phyloP scores from a whole-genome alignment of 2,797 vertebrate genomes.

The Neostethus bicornis region DNA sequence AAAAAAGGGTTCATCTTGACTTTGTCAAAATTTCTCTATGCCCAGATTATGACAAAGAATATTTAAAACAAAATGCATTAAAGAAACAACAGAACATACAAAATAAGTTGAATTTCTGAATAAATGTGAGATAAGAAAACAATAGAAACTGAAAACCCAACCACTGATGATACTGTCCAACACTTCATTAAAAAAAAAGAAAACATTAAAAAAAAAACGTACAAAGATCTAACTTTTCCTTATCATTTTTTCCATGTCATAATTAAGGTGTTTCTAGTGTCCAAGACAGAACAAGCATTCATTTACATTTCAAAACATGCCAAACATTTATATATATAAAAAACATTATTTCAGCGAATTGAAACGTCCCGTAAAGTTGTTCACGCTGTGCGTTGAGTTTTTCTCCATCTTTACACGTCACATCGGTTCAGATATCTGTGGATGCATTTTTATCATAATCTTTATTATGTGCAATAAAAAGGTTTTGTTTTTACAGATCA shows the following conservation, averaged over 20 bases:
- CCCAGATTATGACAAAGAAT: too few relatives aligned
- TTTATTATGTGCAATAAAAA: constrained; percentile 30
- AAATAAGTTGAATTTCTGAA: constrained; percentile 32
- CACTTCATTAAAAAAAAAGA: constrained; percentile 30
- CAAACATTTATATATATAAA: constrained; percentile 68
- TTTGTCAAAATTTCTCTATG: constrained; percentile 8
- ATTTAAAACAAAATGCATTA: constrained; percentile 10
- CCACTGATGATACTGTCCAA: constrained; percentile 33
- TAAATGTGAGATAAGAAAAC: constrained; percentile 33
- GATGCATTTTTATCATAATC: constrained; percentile 8
- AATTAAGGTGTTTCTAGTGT: constrained; percentile 48
- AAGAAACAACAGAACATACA: constrained; percentile 45
- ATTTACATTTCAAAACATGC: constrained; percentile 80
- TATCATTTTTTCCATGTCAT: constrained; percentile 37
- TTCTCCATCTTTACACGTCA: constrained; percentile 8
- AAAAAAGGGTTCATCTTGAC: constrained; percentile 2
- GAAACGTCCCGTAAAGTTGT: constrained; percentile 38
- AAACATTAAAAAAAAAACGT: constrained; percentile 36
- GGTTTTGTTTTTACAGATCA: constrained; percentile 47
- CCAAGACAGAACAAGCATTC: constrained; percentile 69
- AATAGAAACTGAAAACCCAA: constrained; percentile 19
- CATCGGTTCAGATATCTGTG: constrained; percentile 10
- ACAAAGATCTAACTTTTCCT: constrained; percentile 27
- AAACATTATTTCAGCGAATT: constrained; percentile 56
- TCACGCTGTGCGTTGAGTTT: constrained; percentile 25